A percentile compares a stretch with the other conserved stretches of the same genome.
Conservation (phyloP, 2,888 invertebrate genomes). For the Limnephilus rhombicus region DNA sequence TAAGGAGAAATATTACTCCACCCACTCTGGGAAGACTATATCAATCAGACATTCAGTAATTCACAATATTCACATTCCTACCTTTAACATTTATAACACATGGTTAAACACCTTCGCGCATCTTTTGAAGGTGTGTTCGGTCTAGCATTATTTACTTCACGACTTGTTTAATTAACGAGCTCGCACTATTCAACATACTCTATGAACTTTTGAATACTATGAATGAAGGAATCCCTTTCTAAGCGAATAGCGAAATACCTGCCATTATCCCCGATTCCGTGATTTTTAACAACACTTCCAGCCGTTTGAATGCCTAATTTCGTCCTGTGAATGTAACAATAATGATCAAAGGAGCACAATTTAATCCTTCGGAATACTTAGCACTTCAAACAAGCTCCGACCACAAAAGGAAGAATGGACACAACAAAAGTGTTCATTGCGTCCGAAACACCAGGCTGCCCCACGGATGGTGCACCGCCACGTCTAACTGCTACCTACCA, state of each 20-base stretch:
- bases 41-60: too few relatives aligned
- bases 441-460: conserved; percentile 37
- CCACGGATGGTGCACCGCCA: background rate
- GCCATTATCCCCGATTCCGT: conserved; percentile 15
- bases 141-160: background rate
- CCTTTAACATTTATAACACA: too few relatives aligned
- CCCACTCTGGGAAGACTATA: too few relatives aligned
- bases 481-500: conserved; percentile 40
- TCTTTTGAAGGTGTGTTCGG: background rate
- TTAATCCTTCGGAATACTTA: conserved; percentile 49
- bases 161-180: background rate
- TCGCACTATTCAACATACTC: conserved; percentile 9
- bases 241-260: background rate
- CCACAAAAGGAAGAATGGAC: conserved; percentile 50
- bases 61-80: too few relatives aligned
- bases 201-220: background rate
- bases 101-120: background rate
- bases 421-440: conserved; percentile 55
- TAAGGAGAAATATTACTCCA: too few relatives aligned
- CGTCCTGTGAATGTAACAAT: conserved; percentile 46
- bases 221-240: conserved; percentile 31
- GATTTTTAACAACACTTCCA: conserved; percentile 51
- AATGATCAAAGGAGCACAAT: conserved; percentile 46
- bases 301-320: conserved; percentile 50
- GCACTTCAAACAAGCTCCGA: conserved; percentile 60